Conservation (phyloP, 2,797 vertebrate species). For the Simalia tracyae region DNA sequence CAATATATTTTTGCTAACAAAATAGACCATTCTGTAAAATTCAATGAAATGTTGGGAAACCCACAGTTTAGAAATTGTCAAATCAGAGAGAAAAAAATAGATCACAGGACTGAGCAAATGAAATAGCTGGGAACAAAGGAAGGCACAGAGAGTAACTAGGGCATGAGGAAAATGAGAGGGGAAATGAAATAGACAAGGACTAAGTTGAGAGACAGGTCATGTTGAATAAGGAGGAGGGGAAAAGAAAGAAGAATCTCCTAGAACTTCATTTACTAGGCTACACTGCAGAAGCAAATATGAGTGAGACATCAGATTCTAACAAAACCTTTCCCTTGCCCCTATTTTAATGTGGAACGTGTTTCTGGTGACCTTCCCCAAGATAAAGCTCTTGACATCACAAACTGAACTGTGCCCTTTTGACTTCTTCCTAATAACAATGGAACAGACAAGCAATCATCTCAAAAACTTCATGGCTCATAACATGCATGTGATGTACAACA, state of each 20-base stretch:
- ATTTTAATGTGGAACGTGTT: neutral
- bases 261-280: neutral
- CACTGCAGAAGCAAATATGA: neutral
- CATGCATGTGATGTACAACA: neutral
- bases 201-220: neutral
- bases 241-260: neutral
- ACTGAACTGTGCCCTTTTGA: neutral
- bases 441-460: neutral
- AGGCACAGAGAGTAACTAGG: neutral
- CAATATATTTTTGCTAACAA: neutral
- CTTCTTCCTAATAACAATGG: neutral
- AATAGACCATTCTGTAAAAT: neutral
- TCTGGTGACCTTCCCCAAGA: neutral
- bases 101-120: neutral
- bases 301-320: neutral
- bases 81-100: neutral
- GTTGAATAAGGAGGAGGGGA: neutral
- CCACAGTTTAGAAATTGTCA: neutral
- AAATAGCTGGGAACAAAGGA: neutral
- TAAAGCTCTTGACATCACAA: neutral
- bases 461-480: neutral
- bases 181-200: constrained; percentile 7
- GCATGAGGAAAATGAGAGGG: neutral
- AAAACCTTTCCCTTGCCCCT: neutral
- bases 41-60: neutral